These are phyloP conservation scores for Sebastes trivittatus DNA, from an alignment of 2,797 vertebrate genomes.

Conservation along the genomic window DNA sequence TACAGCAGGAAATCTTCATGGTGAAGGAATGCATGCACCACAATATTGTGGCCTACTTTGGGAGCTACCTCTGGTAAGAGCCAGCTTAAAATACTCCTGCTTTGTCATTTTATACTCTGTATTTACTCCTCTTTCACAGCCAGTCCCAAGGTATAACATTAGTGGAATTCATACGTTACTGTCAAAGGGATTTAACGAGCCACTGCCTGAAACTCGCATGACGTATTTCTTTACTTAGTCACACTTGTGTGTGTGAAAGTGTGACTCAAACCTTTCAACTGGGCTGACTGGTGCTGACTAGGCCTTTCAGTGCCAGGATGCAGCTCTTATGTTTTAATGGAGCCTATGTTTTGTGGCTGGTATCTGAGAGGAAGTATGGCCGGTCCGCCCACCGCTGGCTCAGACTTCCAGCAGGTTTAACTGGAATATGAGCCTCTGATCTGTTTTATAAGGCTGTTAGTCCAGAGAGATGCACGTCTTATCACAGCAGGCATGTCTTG, in stretches of 20 bases:
- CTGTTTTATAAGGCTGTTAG: slow-evolving; percentile 59
- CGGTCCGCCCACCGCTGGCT: slow-evolving; percentile 33
- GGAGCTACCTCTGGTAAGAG: slow-evolving; percentile 97
- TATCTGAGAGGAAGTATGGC: slow-evolving; percentile 57
- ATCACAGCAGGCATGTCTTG: slow-evolving; percentile 58
- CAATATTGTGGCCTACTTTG: slow-evolving; percentile 98
- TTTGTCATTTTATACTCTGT: slow-evolving; percentile 33
- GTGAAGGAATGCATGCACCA: slow-evolving; percentile 99
- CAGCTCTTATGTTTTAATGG: slow-evolving; percentile 43
- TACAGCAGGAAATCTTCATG: slow-evolving; percentile 99
- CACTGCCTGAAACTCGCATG: slow-evolving; percentile 30
- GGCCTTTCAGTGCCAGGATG: slow-evolving; percentile 40
- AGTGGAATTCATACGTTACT: slow-evolving; percentile 16
- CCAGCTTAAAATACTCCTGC: slow-evolving; percentile 35
- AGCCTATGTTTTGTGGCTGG: slow-evolving; percentile 44
- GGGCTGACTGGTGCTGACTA: slow-evolving; percentile 39
- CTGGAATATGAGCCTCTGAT: slow-evolving; percentile 69
- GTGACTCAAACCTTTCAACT: slow-evolving; percentile 48
- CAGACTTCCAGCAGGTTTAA: slow-evolving; percentile 78
- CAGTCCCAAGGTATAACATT: background rate
- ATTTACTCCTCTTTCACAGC: background rate
- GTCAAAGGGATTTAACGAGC: slow-evolving; percentile 17
- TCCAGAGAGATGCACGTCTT: slow-evolving; percentile 35
- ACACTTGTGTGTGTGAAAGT: slow-evolving; percentile 51
- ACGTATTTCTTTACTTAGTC: slow-evolving; percentile 37